These are phyloP conservation scores for Helicolenus hilgendorfi DNA, from an alignment of 2,797 vertebrate species.

Conservation along the genomic window DNA sequence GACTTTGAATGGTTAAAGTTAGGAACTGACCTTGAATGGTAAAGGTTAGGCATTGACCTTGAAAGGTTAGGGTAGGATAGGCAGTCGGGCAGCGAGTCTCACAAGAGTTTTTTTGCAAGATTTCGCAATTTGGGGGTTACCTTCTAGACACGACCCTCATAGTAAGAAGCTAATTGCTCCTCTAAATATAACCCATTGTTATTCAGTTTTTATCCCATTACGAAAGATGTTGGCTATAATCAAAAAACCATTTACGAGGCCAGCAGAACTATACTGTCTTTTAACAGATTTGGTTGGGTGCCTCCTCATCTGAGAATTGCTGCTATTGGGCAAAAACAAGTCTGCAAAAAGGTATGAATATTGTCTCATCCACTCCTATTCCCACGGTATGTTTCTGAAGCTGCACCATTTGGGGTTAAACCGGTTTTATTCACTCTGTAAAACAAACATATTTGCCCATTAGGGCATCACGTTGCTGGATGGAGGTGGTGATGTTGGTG, in stretches of 20 bases:
- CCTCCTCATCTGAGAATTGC: slow-evolving; percentile 6
- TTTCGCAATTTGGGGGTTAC: too few species aligned
- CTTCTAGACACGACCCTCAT: too few species aligned
- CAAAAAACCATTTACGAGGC: neutral
- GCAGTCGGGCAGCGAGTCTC: too few species aligned
- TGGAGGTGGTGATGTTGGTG: neutral
- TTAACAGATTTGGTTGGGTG: neutral
- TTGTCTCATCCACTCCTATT: neutral
- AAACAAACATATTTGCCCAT: neutral
- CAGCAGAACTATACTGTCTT: neutral
- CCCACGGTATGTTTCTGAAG: neutral
- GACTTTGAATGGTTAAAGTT: too few species aligned
- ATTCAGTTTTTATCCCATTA: neutral
- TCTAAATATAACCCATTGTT: neutral
- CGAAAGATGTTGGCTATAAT: neutral
- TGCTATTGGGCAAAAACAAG: neutral
- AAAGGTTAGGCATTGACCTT: too few species aligned
- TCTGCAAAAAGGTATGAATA: slow-evolving; percentile 14
- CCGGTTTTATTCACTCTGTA: neutral
- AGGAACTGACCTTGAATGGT: accelerated
- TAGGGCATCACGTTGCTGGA: neutral
- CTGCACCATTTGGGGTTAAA: neutral
- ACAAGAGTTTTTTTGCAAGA: too few species aligned
- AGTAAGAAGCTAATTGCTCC: neutral
- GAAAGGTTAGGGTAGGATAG: too few species aligned